Evolutionary conservation across 2,888 invertebrate genomes (phyloP), one percentile per base, ranked within the genome.

Genomic region (Aelia acuminata): DNA sequence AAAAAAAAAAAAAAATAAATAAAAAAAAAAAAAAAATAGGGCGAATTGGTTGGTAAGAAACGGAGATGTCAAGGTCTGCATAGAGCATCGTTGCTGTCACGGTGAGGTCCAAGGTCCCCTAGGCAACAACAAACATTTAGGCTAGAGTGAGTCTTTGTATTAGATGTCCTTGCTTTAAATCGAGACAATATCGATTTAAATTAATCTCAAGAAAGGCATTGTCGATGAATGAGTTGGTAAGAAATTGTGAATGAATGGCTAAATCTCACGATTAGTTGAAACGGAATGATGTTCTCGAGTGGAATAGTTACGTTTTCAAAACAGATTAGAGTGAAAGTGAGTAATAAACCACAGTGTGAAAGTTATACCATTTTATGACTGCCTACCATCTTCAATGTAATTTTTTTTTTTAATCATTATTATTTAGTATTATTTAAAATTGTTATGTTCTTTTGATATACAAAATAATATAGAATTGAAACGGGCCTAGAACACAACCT

Each of bases 1-100:
- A n/a, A n/a, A n/a, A n/a, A n/a, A n/a, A n/a, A n/a, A n/a, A n/a
- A n/a, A n/a, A n/a, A n/a, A n/a, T n/a, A n/a, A n/a, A n/a, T n/a
- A 10, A 43, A 43, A 43, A 26, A 57, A 31, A 57, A 26, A 26
- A 3, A 26, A 31, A 31, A 63, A 31, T 10, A 35, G 0, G 31
- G 26, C 8, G 3, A 26, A 57, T 63, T 31, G 18, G 63, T n/a
- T 20, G 8, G 63, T 35, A 20, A 35, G 63, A 35, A 70, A 70
- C 35, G 63, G 35, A 70, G 31, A 70, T 70, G 63, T 70, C 63
- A 70, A 70, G 63, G 63, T 7, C 63, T 70, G 35, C 63, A 70
- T 70, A 35, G 35, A 70, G 31, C 63, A 70, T 26, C 26, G 7
- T n/a, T n/a, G 53, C 13, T 57, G 26, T n/a, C 57, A 35, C 63